phyloP scores from a whole-genome alignment of 2,797 vertebrate genomes.

The Myotis myotis region DNA sequence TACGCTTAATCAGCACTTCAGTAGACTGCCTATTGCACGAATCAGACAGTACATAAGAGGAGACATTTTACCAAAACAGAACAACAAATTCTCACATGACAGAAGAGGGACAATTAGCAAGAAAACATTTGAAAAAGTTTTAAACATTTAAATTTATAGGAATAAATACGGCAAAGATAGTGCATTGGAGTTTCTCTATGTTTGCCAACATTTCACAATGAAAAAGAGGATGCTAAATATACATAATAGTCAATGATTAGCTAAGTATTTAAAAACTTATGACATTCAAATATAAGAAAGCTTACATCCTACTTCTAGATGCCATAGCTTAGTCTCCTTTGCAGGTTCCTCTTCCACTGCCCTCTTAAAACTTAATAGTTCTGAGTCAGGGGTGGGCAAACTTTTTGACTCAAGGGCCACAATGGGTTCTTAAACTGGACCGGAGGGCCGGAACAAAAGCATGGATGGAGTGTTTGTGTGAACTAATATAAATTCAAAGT shows the following conservation, averaged over 20 bases:
- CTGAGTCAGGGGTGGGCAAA: not conserved
- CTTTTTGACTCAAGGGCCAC: too few species aligned
- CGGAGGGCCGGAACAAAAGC: too few species aligned
- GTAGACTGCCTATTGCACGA: slow-evolving; percentile 83
- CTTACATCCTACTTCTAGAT: not conserved
- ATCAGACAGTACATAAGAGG: slow-evolving; percentile 63
- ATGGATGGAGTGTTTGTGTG: too few species aligned
- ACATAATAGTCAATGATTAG: not conserved
- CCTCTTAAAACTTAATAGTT: not conserved
- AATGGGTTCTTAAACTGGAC: too few species aligned
- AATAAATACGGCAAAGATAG: not conserved
- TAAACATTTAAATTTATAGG: not conserved
- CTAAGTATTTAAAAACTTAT: slow-evolving; percentile 15
- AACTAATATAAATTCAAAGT: too few species aligned
- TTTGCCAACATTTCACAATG: not conserved
- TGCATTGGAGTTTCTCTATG: not conserved
- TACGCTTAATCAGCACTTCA: slow-evolving; percentile 81
- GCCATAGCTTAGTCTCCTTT: not conserved
- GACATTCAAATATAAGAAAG: not conserved
- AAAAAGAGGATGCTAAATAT: slow-evolving; percentile 10
- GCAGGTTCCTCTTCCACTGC: not conserved
- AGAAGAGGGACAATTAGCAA: slow-evolving; percentile 53
- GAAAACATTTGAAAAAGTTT: slow-evolving; percentile 29
- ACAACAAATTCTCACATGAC: slow-evolving; percentile 61
- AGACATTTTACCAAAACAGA: slow-evolving; percentile 67